Conservation (phyloP, 1,140 invertebrate species). For the Vollenhovia emeryi region DNA sequence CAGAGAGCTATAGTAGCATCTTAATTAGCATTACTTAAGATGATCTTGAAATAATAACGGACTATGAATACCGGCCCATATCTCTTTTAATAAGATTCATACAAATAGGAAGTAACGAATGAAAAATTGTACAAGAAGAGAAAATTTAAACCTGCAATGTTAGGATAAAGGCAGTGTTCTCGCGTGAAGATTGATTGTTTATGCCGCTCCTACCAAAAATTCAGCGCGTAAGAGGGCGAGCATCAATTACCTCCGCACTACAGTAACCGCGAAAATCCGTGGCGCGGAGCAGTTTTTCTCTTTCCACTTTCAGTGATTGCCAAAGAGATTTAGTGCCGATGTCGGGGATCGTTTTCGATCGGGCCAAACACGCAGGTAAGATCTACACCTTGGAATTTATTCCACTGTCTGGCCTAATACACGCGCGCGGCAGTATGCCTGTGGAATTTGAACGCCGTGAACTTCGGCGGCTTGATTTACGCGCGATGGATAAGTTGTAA, state of each 20-base stretch:
- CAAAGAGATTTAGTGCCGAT: constrained; percentile 78
- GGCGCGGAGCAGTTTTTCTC: constrained; percentile 67
- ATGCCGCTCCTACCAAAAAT: constrained; percentile 29
- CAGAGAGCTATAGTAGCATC: no score
- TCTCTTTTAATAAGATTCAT: not conserved
- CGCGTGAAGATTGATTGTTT: constrained; percentile 55
- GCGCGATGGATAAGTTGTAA: constrained; percentile 46
- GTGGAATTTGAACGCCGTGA: constrained; percentile 44
- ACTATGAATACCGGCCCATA: no score
- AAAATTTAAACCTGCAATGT: not conserved
- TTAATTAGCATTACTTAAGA: no score
- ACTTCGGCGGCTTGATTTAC: constrained; percentile 36
- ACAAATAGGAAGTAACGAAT: not conserved
- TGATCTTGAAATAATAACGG: no score
- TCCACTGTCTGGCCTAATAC: constrained; percentile 60
- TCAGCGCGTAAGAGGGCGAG: constrained; percentile 59
- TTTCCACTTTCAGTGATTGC: constrained; percentile 79
- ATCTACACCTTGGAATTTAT: constrained; percentile 63
- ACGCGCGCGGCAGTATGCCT: constrained; percentile 31
- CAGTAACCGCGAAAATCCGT: constrained; percentile 69
- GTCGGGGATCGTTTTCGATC: constrained; percentile 62
- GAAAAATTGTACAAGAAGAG: not conserved
- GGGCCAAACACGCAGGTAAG: constrained; percentile 54
- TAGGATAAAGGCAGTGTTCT: not conserved
- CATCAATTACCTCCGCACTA: constrained; percentile 66